Evolutionary conservation across 37 sponge, comb jelly and placozoan species (phyloP), one percentile per base, ranked within the genome.

Genomic region (Axinella damicornis): DNA sequence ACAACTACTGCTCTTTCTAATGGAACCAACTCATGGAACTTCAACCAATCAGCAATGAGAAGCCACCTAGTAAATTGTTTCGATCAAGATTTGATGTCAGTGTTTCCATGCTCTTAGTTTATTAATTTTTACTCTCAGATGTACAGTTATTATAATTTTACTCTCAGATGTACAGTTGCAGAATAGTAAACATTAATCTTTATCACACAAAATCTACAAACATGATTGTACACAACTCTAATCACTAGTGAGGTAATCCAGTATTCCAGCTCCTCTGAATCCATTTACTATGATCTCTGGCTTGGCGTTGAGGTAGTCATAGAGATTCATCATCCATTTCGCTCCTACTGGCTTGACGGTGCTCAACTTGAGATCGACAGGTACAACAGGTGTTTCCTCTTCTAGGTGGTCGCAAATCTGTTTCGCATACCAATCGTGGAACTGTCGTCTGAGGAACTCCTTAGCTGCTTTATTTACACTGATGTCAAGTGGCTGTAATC

Each of bases 401-500:
- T 71, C 21, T 38, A 88, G 57, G 55, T 88, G 82, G 64, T 68
- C 53, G 22, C 35, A 54, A 65, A 89, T 57, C 22, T 81, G 41
- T 12, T 52, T 41, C n/a, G 69, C n/a, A 77, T 89, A 84, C 83
- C 84, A 89, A 27, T 69, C 80, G 13, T 78, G 69, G 41, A 83
- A 89, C 30, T 67, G 35, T 33, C 52, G 20, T 25, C 80, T 18
- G 61, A 89, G 25, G 59, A 78, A 83, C 22, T 78, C 65, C 46
- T 84, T 89, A 28, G 85, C 90, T 24, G 74, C 79, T 70, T 89
- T 83, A n/a, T 89, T 89, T 14, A 89, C 85, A 57, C 71, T 68
- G 30, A 84, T 24, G 28, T 83, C 74, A 0, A 89, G 85, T 58
- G 85, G 85, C 36, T 89, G 85, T 39, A 84, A 70, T 21, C 20